A percentile compares a stretch with the other conserved stretches of the same genome.
These are phyloP conservation scores for Ditylenchus weischeri DNA, from an alignment of 2,888 invertebrate genomes.

Conservation along the genomic window DNA sequence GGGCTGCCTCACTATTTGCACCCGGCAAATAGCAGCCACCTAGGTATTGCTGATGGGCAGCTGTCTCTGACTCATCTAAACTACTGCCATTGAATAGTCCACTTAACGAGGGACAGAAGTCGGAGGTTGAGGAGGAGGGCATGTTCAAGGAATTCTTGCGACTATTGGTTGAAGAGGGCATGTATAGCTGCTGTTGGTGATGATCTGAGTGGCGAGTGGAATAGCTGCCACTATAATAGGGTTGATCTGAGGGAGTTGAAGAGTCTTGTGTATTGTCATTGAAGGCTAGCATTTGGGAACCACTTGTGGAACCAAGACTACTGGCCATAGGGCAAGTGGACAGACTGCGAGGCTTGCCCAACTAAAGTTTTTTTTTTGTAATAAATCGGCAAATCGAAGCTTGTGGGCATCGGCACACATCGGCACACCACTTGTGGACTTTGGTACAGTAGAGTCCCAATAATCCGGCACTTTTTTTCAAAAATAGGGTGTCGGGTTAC, in stretches of 20 bases:
- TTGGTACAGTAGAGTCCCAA: too few relatives aligned
- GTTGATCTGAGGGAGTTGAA: background rate
- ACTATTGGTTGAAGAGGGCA: background rate
- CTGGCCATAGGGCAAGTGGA: constrained; percentile 14
- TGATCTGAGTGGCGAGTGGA: background rate
- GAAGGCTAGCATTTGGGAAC: background rate
- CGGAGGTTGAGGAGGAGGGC: constrained; percentile 7
- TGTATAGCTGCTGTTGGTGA: background rate
- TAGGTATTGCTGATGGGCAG: constrained; percentile 8
- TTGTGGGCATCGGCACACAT: too few relatives aligned
- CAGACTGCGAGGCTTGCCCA: constrained; percentile 15
- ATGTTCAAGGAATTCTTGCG: constrained; percentile 26
- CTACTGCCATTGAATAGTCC: background rate
- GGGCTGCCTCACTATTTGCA: background rate
- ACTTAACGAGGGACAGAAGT: constrained; percentile 5
- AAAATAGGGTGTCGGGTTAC: too few relatives aligned
- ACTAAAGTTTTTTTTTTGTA: background rate
- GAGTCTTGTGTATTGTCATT: background rate
- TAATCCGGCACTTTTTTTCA: too few relatives aligned
- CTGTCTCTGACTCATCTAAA: background rate
- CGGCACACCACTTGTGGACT: too few relatives aligned
- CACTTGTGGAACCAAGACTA: background rate
- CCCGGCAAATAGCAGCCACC: constrained; percentile 3
- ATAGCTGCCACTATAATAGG: background rate
- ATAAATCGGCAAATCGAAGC: too few relatives aligned